Evolutionary conservation across 1,140 invertebrate genomes (phyloP).

Genomic region (Eubasilissa regina): DNA sequence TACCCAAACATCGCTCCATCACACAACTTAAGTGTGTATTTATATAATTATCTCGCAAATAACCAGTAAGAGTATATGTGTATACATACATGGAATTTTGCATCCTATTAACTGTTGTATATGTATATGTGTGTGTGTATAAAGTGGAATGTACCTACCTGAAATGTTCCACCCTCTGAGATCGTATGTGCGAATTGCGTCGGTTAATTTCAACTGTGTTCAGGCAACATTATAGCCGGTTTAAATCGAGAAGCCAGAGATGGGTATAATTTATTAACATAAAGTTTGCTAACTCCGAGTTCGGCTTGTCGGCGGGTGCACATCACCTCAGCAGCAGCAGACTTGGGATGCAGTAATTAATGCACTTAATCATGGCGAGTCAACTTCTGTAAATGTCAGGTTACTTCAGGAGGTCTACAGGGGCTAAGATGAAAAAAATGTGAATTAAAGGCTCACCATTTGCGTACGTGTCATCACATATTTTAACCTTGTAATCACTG

Average conservation of each 20-base stretch:
- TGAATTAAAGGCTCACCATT: too few relatives aligned
- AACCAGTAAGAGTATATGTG: too few relatives aligned
- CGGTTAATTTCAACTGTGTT: conserved; percentile 32
- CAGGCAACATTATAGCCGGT: conserved; percentile 45
- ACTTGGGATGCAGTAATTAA: conserved; percentile 40
- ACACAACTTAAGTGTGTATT: too few relatives aligned
- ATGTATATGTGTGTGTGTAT: background rate
- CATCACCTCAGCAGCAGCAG: conserved; percentile 30
- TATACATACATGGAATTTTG: background rate
- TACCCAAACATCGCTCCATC: too few relatives aligned
- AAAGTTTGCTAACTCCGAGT: conserved; percentile 39
- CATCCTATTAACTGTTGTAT: background rate
- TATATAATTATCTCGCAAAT: too few relatives aligned
- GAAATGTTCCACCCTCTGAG: background rate
- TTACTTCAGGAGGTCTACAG: background rate
- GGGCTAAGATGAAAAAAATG: background rate
- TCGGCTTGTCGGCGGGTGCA: conserved; percentile 45
- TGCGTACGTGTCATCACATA: too few relatives aligned
- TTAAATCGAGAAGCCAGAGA: conserved; percentile 38
- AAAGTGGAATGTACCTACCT: background rate
- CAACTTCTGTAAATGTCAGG: background rate
- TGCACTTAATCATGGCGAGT: conserved; percentile 40
- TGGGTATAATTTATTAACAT: conserved; percentile 54
- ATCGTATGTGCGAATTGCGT: conserved; percentile 39
- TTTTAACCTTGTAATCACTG: too few relatives aligned